A percentile compares a stretch with the other conserved stretches of the same genome.
Conservation (phyloP, 2,888 invertebrate species). For the Diadegma fenestrale region DNA sequence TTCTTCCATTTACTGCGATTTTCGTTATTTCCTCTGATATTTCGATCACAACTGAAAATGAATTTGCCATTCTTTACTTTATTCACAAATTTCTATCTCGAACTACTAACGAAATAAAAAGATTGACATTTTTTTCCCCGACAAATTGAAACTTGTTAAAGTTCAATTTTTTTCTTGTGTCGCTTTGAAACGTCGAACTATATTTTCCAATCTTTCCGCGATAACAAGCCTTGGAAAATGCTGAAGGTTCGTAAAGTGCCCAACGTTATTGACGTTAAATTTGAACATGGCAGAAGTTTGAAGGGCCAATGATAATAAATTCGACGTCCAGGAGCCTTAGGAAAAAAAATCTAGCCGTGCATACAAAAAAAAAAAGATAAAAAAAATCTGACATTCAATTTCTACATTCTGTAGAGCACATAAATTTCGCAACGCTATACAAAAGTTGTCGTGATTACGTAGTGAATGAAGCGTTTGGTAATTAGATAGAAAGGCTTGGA, state of each 20-base stretch:
- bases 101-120: neutral
- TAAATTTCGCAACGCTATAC: neutral
- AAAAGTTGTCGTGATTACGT: neutral
- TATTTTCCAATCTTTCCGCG: constrained; percentile 35
- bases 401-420: neutral
- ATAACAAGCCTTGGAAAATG: constrained; percentile 35
- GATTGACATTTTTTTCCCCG: neutral
- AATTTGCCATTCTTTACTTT: neutral
- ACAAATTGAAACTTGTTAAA: constrained; percentile 2
- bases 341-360: neutral
- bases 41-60: neutral
- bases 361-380: neutral
- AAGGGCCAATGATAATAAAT: constrained; percentile 14
- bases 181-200: constrained; percentile 6
- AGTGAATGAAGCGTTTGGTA: too few relatives aligned
- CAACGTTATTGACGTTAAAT: constrained; percentile 5
- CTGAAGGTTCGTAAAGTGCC: neutral
- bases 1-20: neutral
- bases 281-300: neutral
- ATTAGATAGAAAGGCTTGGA: neutral
- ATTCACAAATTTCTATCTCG: neutral
- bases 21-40: neutral
- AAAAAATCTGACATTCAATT: neutral
- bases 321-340: neutral
- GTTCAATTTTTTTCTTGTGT: neutral